phyloP scores from a whole-genome alignment of 2,888 invertebrate genomes.

The Tuberolachnus salignus region DNA sequence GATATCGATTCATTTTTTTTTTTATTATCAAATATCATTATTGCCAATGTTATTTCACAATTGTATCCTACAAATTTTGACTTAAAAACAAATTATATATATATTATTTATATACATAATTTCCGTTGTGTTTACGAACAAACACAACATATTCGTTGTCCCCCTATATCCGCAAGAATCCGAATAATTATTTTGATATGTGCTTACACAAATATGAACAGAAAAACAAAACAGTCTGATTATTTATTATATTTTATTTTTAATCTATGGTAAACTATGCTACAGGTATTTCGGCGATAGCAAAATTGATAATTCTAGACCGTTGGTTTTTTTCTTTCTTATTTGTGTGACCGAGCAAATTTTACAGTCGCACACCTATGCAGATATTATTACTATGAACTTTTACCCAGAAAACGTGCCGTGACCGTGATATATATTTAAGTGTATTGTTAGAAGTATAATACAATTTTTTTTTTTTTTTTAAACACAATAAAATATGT shows the following conservation, averaged over 20 bases:
- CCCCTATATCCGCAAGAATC: too few species aligned
- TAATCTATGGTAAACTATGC: background rate
- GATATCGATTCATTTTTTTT: too few species aligned
- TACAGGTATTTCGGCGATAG: background rate
- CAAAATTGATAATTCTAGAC: background rate
- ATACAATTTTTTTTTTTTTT: background rate
- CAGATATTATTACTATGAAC: background rate
- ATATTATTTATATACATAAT: too few species aligned
- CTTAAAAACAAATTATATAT: too few species aligned
- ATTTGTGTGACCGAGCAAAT: background rate
- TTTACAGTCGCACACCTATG: background rate
- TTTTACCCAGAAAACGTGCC: background rate
- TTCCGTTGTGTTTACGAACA: too few species aligned
- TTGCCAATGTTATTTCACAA: too few species aligned
- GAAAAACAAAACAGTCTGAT: background rate
- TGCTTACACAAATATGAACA: too few species aligned
- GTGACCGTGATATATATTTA: background rate
- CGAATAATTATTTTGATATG: too few species aligned
- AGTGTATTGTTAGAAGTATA: background rate
- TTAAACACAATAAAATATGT: conserved; percentile 1
- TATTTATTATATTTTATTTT: conserved; percentile 1
- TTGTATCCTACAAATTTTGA: too few species aligned
- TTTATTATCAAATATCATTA: too few species aligned
- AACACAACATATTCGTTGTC: too few species aligned
- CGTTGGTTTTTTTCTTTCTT: background rate